phyloP scores from a whole-genome alignment of 2,113 vertebrate genomes.

The Diadophis punctatus region DNA sequence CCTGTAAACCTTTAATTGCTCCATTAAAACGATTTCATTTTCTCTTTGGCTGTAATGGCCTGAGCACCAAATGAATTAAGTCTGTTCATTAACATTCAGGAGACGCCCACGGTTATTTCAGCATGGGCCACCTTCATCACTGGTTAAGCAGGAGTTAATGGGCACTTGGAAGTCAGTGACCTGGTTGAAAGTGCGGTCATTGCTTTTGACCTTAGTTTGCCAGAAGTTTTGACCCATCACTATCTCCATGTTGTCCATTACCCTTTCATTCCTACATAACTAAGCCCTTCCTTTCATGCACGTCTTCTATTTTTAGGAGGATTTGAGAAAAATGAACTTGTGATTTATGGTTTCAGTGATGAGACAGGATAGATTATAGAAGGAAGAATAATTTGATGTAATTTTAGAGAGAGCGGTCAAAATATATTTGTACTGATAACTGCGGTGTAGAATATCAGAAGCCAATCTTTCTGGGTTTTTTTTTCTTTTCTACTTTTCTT shows the following conservation, averaged over 20 bases:
- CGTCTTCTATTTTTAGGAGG: background rate
- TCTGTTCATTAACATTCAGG: background rate
- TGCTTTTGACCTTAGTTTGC: background rate
- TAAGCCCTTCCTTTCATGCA: background rate
- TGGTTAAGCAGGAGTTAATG: background rate
- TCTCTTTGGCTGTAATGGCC: background rate
- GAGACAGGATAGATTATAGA: background rate
- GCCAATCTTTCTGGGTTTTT: background rate
- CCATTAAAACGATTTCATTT: conserved; percentile 4
- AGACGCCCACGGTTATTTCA: conserved; percentile 4
- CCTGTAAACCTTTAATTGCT: conserved; percentile 4
- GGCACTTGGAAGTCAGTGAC: background rate
- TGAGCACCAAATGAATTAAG: background rate
- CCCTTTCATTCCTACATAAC: background rate
- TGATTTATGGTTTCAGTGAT: background rate
- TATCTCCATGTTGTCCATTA: background rate
- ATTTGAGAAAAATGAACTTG: background rate
- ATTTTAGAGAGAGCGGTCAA: background rate
- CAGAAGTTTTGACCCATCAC: background rate
- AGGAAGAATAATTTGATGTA: background rate
- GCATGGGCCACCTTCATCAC: background rate
- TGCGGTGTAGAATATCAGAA: background rate
- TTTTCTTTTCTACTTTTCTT: background rate
- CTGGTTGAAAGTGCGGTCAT: background rate
- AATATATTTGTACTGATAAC: background rate